Base-by-base conservation (phyloP, 2,113 vertebrate genomes). In the Pseudorasbora parva region DNA sequence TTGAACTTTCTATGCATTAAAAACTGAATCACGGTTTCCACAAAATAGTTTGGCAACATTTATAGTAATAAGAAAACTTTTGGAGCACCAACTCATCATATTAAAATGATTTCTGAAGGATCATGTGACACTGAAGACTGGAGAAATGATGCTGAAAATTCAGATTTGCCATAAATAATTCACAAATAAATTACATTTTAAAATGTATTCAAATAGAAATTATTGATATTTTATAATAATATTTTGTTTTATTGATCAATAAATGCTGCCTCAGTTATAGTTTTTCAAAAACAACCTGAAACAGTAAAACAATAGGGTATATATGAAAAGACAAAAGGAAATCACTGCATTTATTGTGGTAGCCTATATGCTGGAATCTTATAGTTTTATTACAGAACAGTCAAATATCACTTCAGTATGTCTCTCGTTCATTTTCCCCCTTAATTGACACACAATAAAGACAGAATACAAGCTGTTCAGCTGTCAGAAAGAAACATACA, bases 401-500 rank as follows among this genome's bases (percentile, higher is more conserved):
- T 71, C 37, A 45, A 23, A 45, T 71, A 45, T 71, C 23, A 72
- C 68, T 72, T 72, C 41, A 45, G 41, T 15, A 72, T 72, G 68
- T 47, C 37, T 45, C n/a, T 72, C 41, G 8, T 12, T 25, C 41
- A 45, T 15, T 47, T 72, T 62, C 8, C 14, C 68, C 12, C 43
- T 47, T 7, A 71, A 45, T 71, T 37, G 68, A 71, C 68, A 71
- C 41, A 23, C 5, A 43, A 69, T 71, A 45, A 41, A 71, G 64
- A 37, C 64, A 37, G 8, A 33, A 66, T 66, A 68, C 3, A 68
- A 37, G 30, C 41, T 47, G 68, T 72, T n/a, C n/a, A n/a, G n/a
- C n/a, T 25, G 68, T 23, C 41, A 3, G 41, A 72, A 72, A 45
- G 68, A 72, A 72, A 72, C 68, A 72, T 72, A 45, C 68, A 23